Base-by-base conservation (phyloP, 2,888 invertebrate species). In the Hemaris fuciformis region DNA sequence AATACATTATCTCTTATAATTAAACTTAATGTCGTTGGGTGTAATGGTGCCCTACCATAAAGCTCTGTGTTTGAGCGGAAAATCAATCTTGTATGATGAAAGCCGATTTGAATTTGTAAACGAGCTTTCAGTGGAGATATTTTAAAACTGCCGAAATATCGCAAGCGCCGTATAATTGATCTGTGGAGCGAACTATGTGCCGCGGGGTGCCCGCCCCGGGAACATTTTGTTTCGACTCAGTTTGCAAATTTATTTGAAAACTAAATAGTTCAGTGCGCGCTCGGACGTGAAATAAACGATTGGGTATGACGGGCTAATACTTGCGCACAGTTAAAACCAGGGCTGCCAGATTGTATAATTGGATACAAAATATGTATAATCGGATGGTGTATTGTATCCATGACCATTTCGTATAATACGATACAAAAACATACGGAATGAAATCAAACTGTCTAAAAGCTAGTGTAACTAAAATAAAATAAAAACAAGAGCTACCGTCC, bases 81-180 rank as follows among this genome's bases (percentile, higher is more conserved):
- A 53, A 53, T 53, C 53, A 53, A 53, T 53, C 53, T 31, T 27
- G 18, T 53, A 31, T n/a, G 27, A 31, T 23, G 46, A 23, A 53
- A 31, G 53, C 27, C 31, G 31, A 53, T 53, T 31, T 53, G 53
- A 53, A 53, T 53, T 53, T 31, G 31, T 53, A 31, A 31, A 53
- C 53, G 27, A 53, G 31, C 27, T 53, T 53, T 53, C 18, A 53
- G 31, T 18, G 27, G 53, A 53, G 31, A 53, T 31, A 31, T 53
- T 53, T 31, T 31, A 53, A 53, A 48, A 53, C 15, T 53, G 27
- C 18, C 18, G 27, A 31, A 31, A 53, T 18, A 53, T 18, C 27
- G 27, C 53, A 15, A 15, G 27, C 31, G 13, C 22, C 3, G 18
- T 48, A 48, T 48, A 48, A 53, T 31, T 27, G 53, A 53, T 31